These are phyloP conservation scores for Coelogynopora nodosa DNA, from an alignment of 2,888 invertebrate genomes.

Conservation along the genomic window DNA sequence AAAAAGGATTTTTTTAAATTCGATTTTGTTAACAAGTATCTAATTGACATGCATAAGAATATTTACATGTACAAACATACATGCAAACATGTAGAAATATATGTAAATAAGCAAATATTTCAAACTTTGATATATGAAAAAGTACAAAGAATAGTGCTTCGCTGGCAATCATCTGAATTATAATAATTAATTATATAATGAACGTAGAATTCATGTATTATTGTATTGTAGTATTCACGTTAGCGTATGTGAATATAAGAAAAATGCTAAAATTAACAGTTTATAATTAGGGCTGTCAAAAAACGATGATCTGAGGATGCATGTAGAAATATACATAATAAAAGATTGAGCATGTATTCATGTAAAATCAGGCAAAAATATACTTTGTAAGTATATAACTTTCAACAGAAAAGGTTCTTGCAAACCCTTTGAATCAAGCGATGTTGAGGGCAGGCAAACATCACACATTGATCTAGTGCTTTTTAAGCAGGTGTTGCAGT, in stretches of 20 bases:
- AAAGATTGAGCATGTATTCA: too few species aligned
- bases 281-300: not conserved
- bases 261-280: not conserved
- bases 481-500: not conserved
- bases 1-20: too few species aligned
- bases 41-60: too few species aligned
- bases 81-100: too few species aligned
- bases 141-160: not conserved
- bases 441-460: not conserved
- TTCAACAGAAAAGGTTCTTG: not conserved
- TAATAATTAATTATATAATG: not conserved
- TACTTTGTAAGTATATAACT: too few species aligned
- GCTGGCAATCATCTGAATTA: not conserved
- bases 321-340: not conserved
- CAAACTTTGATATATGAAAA: not conserved
- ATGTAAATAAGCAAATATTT: too few species aligned
- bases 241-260: not conserved
- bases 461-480: conserved; percentile 9
- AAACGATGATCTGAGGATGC: not conserved
- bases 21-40: too few species aligned
- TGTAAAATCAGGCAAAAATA: too few species aligned
- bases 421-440: not conserved
- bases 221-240: too few species aligned
- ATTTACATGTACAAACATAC: too few species aligned
- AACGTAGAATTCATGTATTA: not conserved